Base-by-base conservation (phyloP, 2,888 invertebrate species). In the Idaea straminata region DNA sequence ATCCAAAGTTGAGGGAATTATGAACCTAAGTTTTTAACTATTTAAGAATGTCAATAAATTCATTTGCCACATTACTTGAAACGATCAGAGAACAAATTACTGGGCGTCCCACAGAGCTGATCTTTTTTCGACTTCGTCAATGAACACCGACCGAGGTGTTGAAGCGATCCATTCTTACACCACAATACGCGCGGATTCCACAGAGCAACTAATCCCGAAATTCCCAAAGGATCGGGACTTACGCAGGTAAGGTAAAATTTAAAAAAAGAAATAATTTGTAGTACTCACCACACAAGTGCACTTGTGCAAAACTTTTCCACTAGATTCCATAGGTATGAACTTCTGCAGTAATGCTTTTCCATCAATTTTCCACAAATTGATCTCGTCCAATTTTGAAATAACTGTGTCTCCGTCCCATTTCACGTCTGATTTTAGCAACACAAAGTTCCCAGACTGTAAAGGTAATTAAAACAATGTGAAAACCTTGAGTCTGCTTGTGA, bases 331-430 rank as follows among this genome's bases (percentile, higher is more conserved):
- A 57, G 95, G 94, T 75, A 95, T 94, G 85, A 94, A 95, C 80
- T 95, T 95, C 81, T 95, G 95, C 75, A 95, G 83, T 79, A 95
- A 90, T 69, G 94, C 94, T 79, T 95, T 95, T 60, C 94, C 94
- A 86, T 95, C 95, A 71, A 95, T 94, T 87, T 94, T 95, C 95
- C 95, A 95, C 78, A 95, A 91, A 73, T 95, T 94, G 68, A 95
- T 92, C 78, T 94, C 93, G 90, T 91, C 91, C 83, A 92, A 77
- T 72, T 93, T 93, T 63, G 93, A 91, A 73, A 86, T 84, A 35
- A 93, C 94, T 69, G 92, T 94, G 64, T 93, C 92, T 65, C 94
- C 94, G 76, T 94, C 93, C 89, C 93, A 93, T 80, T 94, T 93
- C 25, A 94, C 88, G 85, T 95, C 95, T 75, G 94, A 94, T 85